A percentile compares a stretch with the other conserved stretches of the same genome.
Conservation (phyloP, 2,888 invertebrate genomes). For the Folsomia manolachei region DNA sequence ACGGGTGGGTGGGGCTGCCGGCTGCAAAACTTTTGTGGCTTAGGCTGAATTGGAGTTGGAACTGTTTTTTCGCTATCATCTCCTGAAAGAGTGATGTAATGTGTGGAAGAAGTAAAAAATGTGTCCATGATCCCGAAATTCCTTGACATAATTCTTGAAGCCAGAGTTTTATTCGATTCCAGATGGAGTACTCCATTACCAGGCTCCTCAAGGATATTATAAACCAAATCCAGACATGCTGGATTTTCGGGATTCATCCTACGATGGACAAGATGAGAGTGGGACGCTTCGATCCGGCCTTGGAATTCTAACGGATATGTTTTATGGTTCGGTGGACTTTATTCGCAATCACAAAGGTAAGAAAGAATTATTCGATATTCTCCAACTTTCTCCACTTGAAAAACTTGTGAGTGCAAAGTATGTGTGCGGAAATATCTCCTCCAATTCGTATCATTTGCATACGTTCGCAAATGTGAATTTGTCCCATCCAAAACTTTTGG, state of each 20-base stretch:
- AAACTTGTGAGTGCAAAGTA: no score
- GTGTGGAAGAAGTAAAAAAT: conserved; percentile 8
- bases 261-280: conserved; percentile 67
- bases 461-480: no score
- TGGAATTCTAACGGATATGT: conserved; percentile 75
- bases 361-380: no score
- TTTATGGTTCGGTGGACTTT: conserved; percentile 72
- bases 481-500: no score
- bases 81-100: conserved; percentile 5
- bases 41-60: neutral
- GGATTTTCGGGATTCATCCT: conserved; percentile 73
- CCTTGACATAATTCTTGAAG: neutral
- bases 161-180: conserved; percentile 48
- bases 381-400: no score
- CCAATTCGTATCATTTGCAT: no score
- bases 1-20: neutral
- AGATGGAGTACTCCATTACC: conserved; percentile 77
- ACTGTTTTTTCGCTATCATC: neutral
- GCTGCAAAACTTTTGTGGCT: neutral
- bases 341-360: conserved; percentile 52
- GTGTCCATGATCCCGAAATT: neutral
- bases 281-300: conserved; percentile 68
- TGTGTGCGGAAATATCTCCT: no score
- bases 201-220: conserved; percentile 69
- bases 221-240: conserved; percentile 66